These are phyloP conservation scores for Ploceus nigricollis DNA, from an alignment of 2,113 vertebrate genomes.

Conservation along the genomic window DNA sequence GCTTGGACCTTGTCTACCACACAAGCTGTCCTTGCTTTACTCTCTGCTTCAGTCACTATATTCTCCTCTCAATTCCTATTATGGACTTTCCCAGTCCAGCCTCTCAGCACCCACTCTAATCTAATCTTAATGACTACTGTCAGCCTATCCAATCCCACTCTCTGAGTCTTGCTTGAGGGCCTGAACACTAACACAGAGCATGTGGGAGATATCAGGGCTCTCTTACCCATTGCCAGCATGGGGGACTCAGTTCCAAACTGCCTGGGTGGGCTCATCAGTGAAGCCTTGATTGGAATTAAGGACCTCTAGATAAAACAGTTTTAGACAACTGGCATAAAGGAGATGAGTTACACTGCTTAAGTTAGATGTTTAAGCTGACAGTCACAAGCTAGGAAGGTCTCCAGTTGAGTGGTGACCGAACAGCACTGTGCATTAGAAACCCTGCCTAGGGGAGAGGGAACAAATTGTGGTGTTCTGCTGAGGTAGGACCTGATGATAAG, in stretches of 20 bases:
- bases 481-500: not conserved
- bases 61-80: not conserved
- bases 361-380: not conserved
- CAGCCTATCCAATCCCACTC: not conserved
- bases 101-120: not conserved
- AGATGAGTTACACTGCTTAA: not conserved
- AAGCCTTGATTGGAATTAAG: not conserved
- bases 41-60: not conserved
- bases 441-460: not conserved
- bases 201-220: not conserved
- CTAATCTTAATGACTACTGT: not conserved
- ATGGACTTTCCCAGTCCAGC: not conserved
- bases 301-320: not conserved
- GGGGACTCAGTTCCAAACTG: not conserved
- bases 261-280: slow-evolving; percentile 35
- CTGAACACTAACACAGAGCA: not conserved
- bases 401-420: not conserved
- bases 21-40: not conserved
- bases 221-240: not conserved
- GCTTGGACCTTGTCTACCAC: not conserved
- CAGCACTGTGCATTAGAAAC: not conserved
- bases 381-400: not conserved
- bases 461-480: not conserved
- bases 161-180: not conserved
- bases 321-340: not conserved